Evolutionary conservation across 2,888 invertebrate genomes (phyloP).

Genomic region (Drosophila greeni): DNA sequence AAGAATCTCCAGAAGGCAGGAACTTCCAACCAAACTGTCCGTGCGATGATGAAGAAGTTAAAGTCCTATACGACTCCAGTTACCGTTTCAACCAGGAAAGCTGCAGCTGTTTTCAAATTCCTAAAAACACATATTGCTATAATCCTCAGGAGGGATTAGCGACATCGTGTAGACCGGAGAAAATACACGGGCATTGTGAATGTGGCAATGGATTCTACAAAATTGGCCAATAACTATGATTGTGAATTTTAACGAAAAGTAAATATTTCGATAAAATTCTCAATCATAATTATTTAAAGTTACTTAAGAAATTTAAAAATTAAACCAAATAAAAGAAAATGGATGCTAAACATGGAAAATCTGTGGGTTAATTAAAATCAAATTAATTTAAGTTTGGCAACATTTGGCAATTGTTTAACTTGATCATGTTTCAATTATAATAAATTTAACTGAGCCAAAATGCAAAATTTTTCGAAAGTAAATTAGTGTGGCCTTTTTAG

Average conservation of each 20-base stretch:
- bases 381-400: no score
- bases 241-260: slow-evolving; percentile 22
- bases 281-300: slow-evolving; percentile 34
- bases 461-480: not conserved
- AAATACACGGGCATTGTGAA: not conserved
- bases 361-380: not conserved
- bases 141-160: not conserved
- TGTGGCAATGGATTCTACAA: slow-evolving; percentile 29
- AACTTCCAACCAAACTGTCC: not conserved
- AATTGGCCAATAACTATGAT: slow-evolving; percentile 32
- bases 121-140: not conserved
- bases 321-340: slow-evolving; percentile 10
- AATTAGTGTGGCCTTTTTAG: not conserved
- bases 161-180: no score
- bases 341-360: not conserved
- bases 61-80: slow-evolving; percentile 55
- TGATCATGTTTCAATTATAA: not conserved
- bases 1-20: not conserved
- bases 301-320: not conserved
- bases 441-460: not conserved
- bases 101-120: slow-evolving; percentile 1
- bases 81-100: slow-evolving; percentile 36
- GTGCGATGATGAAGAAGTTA: slow-evolving; percentile 35
- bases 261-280: slow-evolving; percentile 15
- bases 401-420: no score